Conservation (phyloP, 2,113 vertebrate genomes). For the Loxodonta africana region DNA sequence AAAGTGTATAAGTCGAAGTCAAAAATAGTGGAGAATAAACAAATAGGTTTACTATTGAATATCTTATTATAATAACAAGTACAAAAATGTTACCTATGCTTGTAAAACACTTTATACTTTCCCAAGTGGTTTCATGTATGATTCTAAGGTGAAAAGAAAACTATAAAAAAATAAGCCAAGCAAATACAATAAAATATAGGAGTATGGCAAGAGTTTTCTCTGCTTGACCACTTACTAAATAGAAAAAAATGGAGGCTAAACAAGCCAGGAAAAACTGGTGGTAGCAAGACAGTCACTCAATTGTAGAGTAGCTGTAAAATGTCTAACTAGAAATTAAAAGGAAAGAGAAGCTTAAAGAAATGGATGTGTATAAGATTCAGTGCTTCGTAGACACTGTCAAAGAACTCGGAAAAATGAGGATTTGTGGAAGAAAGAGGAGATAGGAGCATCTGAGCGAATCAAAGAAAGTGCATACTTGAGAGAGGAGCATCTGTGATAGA, state of each 20-base stretch:
- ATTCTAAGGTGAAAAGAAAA: background rate
- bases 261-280: background rate
- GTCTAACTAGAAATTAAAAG: conserved; percentile 37
- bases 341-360: conserved; percentile 38
- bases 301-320: background rate
- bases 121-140: background rate
- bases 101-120: conserved; percentile 18
- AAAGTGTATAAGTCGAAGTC: background rate
- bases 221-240: background rate
- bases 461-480: background rate
- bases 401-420: background rate
- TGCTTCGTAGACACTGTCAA: background rate
- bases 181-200: background rate
- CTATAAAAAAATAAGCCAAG: background rate
- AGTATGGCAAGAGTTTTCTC: background rate
- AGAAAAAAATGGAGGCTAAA: background rate
- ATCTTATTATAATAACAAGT: conserved; percentile 11
- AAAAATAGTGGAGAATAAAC: background rate
- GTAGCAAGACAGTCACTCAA: background rate
- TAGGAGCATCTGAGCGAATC: background rate
- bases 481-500: background rate
- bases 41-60: conserved; percentile 15
- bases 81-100: conserved; percentile 27
- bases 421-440: background rate
- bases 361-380: background rate